These are phyloP conservation scores for Cotesia typhae DNA, from an alignment of 1,140 invertebrate species.

Conservation along the genomic window DNA sequence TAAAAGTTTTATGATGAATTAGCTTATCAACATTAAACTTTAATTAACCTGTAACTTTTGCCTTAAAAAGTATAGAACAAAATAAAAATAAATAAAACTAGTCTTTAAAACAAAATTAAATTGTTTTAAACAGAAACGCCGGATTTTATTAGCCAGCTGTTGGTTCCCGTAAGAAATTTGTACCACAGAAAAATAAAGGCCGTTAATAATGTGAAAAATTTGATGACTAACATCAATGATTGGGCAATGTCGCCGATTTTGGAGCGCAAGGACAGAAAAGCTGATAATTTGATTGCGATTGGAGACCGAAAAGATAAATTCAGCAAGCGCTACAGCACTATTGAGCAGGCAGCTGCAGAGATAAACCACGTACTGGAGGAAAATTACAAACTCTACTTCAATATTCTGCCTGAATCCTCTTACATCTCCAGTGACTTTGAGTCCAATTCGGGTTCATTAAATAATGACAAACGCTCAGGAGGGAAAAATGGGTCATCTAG, in stretches of 20 bases:
- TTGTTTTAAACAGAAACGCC: constrained; percentile 61
- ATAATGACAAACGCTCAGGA: neutral
- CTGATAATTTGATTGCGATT: constrained; percentile 69
- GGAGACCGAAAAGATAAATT: constrained; percentile 69
- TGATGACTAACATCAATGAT: constrained; percentile 69
- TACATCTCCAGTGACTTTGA: constrained; percentile 49
- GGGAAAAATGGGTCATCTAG: neutral
- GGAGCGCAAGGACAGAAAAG: constrained; percentile 71
- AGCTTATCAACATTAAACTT: neutral
- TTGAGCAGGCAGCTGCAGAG: constrained; percentile 67
- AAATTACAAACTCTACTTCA: constrained; percentile 73
- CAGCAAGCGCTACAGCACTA: constrained; percentile 67
- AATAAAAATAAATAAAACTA: neutral
- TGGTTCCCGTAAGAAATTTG: constrained; percentile 66
- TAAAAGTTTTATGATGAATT: neutral
- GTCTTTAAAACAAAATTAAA: neutral
- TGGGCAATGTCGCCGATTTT: constrained; percentile 79
- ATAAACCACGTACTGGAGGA: constrained; percentile 70
- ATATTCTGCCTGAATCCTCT: constrained; percentile 55
- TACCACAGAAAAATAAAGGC: constrained; percentile 68
- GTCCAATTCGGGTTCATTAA: constrained; percentile 7
- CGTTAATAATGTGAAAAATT: constrained; percentile 63
- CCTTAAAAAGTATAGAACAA: neutral
- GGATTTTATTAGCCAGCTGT: constrained; percentile 68
- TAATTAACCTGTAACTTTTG: neutral